Conservation (phyloP, 1,140 invertebrate species). For the Heliconius himera region DNA sequence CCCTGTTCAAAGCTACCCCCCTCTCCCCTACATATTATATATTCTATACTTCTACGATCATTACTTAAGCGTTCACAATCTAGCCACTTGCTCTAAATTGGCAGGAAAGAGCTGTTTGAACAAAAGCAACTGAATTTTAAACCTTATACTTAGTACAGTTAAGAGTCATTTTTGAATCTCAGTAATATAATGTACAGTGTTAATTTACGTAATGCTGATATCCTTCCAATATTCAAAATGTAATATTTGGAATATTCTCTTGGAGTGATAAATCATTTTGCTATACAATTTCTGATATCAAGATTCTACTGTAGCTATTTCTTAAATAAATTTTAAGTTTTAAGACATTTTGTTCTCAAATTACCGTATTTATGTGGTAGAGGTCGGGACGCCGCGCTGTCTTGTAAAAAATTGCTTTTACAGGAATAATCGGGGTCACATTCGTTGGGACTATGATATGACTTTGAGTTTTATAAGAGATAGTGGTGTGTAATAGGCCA, state of each 20-base stretch:
- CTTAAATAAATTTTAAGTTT: background rate
- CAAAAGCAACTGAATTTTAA: background rate
- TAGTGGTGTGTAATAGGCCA: too few species aligned
- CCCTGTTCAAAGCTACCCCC: too few species aligned
- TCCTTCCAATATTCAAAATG: constrained; percentile 12
- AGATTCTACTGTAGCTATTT: background rate
- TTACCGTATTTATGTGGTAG: too few species aligned
- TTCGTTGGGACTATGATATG: too few species aligned
- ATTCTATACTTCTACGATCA: background rate
- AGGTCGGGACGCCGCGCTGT: too few species aligned
- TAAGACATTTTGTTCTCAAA: background rate
- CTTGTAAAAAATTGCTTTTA: too few species aligned
- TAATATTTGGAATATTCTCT: background rate
- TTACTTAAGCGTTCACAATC: constrained; percentile 10
- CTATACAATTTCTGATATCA: background rate
- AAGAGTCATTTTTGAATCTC: background rate
- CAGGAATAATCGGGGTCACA: too few species aligned
- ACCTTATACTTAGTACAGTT: background rate
- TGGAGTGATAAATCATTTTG: background rate
- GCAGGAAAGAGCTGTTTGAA: background rate
- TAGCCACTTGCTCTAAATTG: constrained; percentile 12
- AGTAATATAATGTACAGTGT: background rate
- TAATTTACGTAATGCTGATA: constrained; percentile 14
- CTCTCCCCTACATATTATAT: background rate
- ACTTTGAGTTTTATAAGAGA: too few species aligned